Percentiles rank a stretch among this genome's conserved stretches.
Conservation (phyloP, 2,797 vertebrate species). For the Threskiornis aethiopicus region DNA sequence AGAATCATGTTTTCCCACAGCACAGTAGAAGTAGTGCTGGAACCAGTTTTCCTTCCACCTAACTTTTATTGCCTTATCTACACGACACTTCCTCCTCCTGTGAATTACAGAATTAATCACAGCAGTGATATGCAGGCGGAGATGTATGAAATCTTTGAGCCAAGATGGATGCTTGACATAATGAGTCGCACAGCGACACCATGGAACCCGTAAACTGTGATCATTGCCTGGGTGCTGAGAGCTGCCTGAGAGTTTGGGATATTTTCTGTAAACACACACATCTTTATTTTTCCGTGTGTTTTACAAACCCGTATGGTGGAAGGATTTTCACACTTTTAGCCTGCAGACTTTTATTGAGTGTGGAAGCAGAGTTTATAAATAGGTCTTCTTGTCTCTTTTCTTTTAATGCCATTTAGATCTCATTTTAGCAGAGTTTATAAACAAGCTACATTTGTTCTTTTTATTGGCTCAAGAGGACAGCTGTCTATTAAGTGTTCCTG, state of each 20-base stretch:
- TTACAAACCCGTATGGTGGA: background rate
- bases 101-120: background rate
- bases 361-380: conserved; percentile 57
- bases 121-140: background rate
- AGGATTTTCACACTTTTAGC: conserved; percentile 56
- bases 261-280: conserved; percentile 43
- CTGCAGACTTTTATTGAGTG: conserved; percentile 48
- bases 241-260: background rate
- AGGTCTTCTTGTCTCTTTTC: background rate
- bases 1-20: background rate
- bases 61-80: background rate
- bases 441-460: conserved; percentile 44
- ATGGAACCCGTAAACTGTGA: background rate
- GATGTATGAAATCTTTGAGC: background rate
- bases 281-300: conserved; percentile 46
- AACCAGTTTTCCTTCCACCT: background rate
- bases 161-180: background rate
- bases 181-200: background rate
- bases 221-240: background rate
- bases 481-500: conserved; percentile 48
- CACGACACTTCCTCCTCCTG: background rate
- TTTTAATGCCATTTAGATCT: conserved; percentile 45
- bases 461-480: conserved; percentile 48
- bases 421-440: conserved; percentile 56
- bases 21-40: background rate